Base-by-base conservation (phyloP, 2,888 invertebrate species). In the Caenorhabditis wallacei region DNA sequence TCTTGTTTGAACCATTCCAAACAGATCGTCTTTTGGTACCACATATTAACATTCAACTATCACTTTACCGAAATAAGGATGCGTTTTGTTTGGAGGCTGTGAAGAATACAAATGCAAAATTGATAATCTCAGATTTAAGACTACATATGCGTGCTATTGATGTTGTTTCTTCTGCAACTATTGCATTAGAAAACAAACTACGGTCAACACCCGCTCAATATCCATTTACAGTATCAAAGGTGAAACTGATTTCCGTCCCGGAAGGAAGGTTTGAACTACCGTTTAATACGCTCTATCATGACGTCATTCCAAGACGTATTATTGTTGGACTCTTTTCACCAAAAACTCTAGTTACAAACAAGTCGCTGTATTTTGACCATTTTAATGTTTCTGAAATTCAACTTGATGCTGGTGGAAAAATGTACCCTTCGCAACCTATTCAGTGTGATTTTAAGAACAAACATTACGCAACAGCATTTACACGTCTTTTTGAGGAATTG, bases 61-160 rank as follows among this genome's bases (percentile, higher is more conserved):
- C 56, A 20, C 57, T 70, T 22, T 70, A 70, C n/a, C 53, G 70
- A 22, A 56, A 70, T 16, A 24, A 16, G n/a, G 72, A 72, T 18
- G n/a, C 2, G 0, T 72, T 72, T 51, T 54, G 54, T 22, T n/a
- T 71, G 20, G 18, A 59, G 13, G 4, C 20, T 1, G n/a, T 3
- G 2, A 20, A 18, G 2, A 11, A 46, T 46, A 30, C n/a, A 0
- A 18, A 2, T 16, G 71, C 20, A 13, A 35, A 63, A 53, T 22
- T 74, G 26, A 10, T 3, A 22, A 63, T 74, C 51, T 26, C 46
- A 0, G 51, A 74, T n/a, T 16, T 74, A n/a, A 48, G 48, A 22
- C 51, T 74, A 0, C 72, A 74, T 26, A 74, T 74, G 72, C n/a
- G 63, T 11, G 63, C 63, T 0, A 24, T 74, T 24, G 72, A 74